These are phyloP conservation scores for Gymnorhina tibicen DNA, from an alignment of 2,113 vertebrate species.

Conservation along the genomic window DNA sequence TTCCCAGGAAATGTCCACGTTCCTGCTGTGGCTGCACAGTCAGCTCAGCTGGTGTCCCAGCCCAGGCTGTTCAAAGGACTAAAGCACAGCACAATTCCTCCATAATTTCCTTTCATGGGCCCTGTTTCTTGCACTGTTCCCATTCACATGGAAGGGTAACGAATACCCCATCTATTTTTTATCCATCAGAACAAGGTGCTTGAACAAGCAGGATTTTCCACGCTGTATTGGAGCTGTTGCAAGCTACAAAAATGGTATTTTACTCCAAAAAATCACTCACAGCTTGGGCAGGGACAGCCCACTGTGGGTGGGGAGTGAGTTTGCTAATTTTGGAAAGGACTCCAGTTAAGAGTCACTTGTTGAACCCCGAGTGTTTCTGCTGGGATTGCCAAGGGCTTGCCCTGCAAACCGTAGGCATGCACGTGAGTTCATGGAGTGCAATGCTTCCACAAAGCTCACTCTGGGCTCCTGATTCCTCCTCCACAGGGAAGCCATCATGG, in stretches of 20 bases:
- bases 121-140: background rate
- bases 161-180: background rate
- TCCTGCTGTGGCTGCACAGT: background rate
- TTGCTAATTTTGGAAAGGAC: background rate
- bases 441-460: background rate
- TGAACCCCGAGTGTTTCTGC: background rate
- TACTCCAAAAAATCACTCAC: background rate
- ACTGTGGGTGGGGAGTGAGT: background rate
- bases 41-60: background rate
- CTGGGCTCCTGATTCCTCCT: background rate
- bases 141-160: background rate
- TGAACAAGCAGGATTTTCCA: background rate
- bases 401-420: background rate
- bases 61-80: background rate
- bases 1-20: background rate
- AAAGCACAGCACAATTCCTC: background rate
- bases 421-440: rapidly evolving
- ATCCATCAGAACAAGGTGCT: background rate
- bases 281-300: background rate
- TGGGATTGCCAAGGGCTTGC: background rate
- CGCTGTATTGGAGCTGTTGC: rapidly evolving
- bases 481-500: background rate
- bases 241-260: background rate
- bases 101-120: rapidly evolving
- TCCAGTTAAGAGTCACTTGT: background rate